These are phyloP conservation scores for Cephalopholis sonnerati DNA, from an alignment of 2,113 vertebrate species.

Conservation along the genomic window DNA sequence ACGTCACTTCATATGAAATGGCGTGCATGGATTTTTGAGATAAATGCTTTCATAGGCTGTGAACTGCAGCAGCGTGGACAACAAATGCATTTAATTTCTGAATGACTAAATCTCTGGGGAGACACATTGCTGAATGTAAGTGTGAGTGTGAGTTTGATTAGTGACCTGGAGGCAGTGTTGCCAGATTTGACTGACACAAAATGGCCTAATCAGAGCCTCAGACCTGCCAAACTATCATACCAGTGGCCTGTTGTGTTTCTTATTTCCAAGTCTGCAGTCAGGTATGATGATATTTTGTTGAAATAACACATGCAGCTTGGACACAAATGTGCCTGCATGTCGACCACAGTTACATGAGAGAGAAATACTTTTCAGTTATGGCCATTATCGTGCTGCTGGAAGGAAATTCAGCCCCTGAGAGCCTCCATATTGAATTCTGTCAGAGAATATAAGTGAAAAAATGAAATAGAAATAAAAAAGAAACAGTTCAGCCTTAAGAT, in stretches of 20 bases:
- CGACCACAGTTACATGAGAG: no score
- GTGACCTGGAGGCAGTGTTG: background rate
- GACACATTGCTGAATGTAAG: background rate
- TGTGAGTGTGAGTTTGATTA: background rate
- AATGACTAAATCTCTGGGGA: background rate
- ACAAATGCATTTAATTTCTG: constrained; percentile 1
- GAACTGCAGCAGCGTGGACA: background rate
- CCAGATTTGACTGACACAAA: background rate
- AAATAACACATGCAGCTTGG: no score
- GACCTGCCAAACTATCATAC: background rate
- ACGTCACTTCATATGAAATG: constrained; percentile 16
- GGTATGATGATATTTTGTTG: no score
- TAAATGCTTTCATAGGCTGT: background rate
- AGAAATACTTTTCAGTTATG: no score
- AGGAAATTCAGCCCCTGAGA: no score
- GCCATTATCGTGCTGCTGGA: no score
- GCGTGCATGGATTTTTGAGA: constrained; percentile 6
- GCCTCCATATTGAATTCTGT: no score
- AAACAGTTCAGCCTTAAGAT: no score
- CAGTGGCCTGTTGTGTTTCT: background rate
- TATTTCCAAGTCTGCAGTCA: no score
- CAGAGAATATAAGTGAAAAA: no score
- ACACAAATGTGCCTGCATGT: no score
- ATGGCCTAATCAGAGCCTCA: background rate
- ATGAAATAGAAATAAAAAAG: no score